Base-by-base conservation (phyloP, 2,888 invertebrate genomes). In the Scrobipalpa atriplicella region DNA sequence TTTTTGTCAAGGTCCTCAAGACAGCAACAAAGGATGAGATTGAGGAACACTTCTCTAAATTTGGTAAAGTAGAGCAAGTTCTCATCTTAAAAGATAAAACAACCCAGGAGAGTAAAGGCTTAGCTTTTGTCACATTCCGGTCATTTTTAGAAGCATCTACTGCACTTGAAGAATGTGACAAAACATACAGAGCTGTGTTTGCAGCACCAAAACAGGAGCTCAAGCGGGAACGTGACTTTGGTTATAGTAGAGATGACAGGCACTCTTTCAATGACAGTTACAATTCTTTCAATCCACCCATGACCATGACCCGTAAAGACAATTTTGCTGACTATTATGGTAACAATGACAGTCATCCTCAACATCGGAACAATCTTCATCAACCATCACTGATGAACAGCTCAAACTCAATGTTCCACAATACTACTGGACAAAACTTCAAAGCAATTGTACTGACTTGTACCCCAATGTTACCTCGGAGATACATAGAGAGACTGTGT, bases 1-100 rank as follows among this genome's bases (percentile, higher is more conserved):
- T 99, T 18, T 99, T 99, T 86, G 96, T 98, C 65, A 96, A 98
- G 70, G 95, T 98, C 68, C 95, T 97, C 0, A 98, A 96, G 89
- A 94, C 95, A 13, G 95, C 95, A 80, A 95, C 95, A 0, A 97
- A 98, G 77, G 91, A 94, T 61, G 96, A 98, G 82, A 93, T 99
- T 81, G 93, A 89, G 67, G 90, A 94, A 0, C 98, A 97, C 84
- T 99, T 99, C 81, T 87, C 93, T 61, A 96, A 97, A 80, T 99
- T 98, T 94, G 99, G 99, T 0, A 89, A 87, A 65, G 95, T 99
- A 0, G 95, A 95, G 1, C 94, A 95, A 66, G 94, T 98, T 0
- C 94, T 95, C 67, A 89, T 99, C n/a, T 95, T 96, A 41, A 94
- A 96, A 75, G 97, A 97, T 68, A 95, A 94, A 80, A 94, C 94